Percentiles rank a stretch among this genome's conserved stretches.
phyloP scores from a whole-genome alignment of 1,140 invertebrate species.

The Zaprionus vittiger region DNA sequence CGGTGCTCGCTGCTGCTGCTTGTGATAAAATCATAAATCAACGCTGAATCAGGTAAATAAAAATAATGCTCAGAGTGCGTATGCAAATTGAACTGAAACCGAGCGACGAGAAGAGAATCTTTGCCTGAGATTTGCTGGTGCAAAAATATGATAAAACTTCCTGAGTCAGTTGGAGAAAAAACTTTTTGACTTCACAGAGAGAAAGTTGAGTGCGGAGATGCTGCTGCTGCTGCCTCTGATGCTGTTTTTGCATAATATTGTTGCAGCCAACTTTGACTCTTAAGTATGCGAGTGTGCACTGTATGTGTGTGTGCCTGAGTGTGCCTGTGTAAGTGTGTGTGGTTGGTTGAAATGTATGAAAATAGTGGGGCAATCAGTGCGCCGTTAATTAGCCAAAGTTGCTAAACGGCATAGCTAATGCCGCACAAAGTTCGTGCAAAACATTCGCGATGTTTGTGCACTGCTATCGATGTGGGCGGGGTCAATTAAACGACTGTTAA shows the following conservation, averaged over 20 bases:
- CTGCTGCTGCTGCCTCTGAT: background rate
- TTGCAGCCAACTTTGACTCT: slow-evolving; percentile 56
- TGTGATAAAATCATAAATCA: slow-evolving; percentile 80
- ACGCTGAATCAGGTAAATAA: slow-evolving; percentile 82
- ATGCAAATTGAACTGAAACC: slow-evolving; percentile 75
- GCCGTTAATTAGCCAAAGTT: slow-evolving; percentile 60
- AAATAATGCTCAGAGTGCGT: slow-evolving; percentile 81
- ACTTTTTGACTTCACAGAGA: slow-evolving; percentile 55
- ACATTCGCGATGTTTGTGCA: slow-evolving; percentile 10
- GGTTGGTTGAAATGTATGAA: slow-evolving; percentile 31
- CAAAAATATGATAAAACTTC: slow-evolving; percentile 80
- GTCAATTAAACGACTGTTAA: slow-evolving; percentile 16
- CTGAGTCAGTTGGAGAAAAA: slow-evolving; percentile 57
- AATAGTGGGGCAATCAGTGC: slow-evolving; percentile 44
- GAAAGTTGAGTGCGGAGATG: slow-evolving; percentile 47
- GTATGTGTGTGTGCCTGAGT: background rate
- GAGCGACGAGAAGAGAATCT: slow-evolving; percentile 47
- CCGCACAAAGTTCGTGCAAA: slow-evolving; percentile 11
- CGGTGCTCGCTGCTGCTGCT: background rate
- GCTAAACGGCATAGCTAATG: slow-evolving; percentile 63
- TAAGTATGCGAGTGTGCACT: slow-evolving; percentile 16
- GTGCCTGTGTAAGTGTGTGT: background rate
- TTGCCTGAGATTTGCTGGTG: slow-evolving; percentile 65
- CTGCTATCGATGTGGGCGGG: background rate
- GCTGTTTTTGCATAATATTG: slow-evolving; percentile 68